Percentiles rank a stretch among this genome's conserved stretches.
Conservation (phyloP, 1,140 invertebrate genomes). For the Microplitis demolitor region DNA sequence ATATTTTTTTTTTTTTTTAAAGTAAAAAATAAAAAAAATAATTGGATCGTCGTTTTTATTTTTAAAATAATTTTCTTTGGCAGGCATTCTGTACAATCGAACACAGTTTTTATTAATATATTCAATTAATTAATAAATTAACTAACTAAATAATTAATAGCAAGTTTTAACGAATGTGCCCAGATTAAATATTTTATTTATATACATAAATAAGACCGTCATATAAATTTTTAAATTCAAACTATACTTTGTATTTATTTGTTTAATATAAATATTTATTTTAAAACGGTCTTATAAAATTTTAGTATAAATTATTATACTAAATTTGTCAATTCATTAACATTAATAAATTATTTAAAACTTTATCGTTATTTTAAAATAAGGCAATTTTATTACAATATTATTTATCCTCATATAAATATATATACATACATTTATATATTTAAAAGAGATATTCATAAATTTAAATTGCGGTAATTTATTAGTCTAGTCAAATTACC, state of each 20-base stretch:
- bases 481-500: background rate
- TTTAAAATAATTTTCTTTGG: background rate
- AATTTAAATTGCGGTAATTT: background rate
- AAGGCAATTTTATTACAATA: background rate
- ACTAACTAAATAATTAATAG: background rate
- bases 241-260: too few relatives aligned
- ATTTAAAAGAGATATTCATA: background rate
- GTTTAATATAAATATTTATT: too few relatives aligned
- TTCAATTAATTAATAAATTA: background rate
- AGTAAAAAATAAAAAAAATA: background rate
- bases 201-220: too few relatives aligned
- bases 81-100: slow-evolving; percentile 3
- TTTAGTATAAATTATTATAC: too few relatives aligned
- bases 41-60: background rate
- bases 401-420: background rate
- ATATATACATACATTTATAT: background rate
- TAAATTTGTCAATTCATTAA: too few relatives aligned
- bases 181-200: background rate
- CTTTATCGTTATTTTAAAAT: too few relatives aligned
- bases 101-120: background rate
- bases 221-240: too few relatives aligned
- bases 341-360: too few relatives aligned
- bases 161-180: background rate
- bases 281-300: too few relatives aligned
- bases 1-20: background rate